Conservation (phyloP, 2,797 vertebrate species). For the Pangasius macronema region DNA sequence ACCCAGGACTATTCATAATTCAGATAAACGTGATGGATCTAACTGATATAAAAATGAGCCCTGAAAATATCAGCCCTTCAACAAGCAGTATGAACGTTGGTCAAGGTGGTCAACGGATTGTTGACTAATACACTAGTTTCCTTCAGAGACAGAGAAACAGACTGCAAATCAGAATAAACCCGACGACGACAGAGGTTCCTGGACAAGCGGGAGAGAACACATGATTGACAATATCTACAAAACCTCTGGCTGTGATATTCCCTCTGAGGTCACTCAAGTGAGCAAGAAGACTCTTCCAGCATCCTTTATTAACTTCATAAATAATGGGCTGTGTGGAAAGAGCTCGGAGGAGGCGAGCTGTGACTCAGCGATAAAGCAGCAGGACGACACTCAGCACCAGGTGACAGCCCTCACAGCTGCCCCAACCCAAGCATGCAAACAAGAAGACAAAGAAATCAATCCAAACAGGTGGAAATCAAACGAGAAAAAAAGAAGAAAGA, state of each 20-base stretch:
- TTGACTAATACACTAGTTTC: conserved; percentile 23
- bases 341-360: conserved; percentile 29
- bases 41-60: not conserved
- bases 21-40: not conserved
- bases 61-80: conserved; percentile 26
- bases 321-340: conserved; percentile 50
- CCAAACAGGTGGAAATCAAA: not conserved
- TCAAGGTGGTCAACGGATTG: conserved; percentile 33
- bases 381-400: conserved; percentile 19
- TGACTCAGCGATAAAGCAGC: conserved; percentile 54
- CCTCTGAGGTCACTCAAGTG: conserved; percentile 46
- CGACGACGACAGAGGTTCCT: conserved; percentile 25
- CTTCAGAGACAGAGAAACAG: conserved; percentile 11
- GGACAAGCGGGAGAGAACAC: conserved; percentile 22
- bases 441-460: not conserved
- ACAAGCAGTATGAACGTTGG: conserved; percentile 23
- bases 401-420: not conserved
- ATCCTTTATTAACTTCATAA: conserved; percentile 60
- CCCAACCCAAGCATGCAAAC: not conserved
- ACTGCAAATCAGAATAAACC: conserved; percentile 32
- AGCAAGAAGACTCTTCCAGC: conserved; percentile 40
- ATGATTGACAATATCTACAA: conserved; percentile 34
- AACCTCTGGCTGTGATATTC: conserved; percentile 23
- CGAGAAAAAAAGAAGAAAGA: not conserved
- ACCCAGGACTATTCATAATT: not conserved